A percentile compares a stretch with the other conserved stretches of the same genome.
Evolutionary conservation across 2,888 invertebrate genomes (phyloP).

Genomic region (Cerceris ruficornis): DNA sequence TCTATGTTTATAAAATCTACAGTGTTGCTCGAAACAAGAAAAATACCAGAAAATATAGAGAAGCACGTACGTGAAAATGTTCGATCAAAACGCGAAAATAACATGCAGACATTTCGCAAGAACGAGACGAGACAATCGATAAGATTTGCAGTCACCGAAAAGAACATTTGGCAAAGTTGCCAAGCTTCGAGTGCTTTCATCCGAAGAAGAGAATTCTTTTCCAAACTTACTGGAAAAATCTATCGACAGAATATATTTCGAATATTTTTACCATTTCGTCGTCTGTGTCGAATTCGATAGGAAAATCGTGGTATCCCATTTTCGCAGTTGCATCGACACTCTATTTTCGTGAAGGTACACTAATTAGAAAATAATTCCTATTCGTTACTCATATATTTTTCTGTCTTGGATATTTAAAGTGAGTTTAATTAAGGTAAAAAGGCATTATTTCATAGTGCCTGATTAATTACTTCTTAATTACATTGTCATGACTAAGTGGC

Average conservation of each 20-base stretch:
- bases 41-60: background rate
- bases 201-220: slow-evolving; percentile 35
- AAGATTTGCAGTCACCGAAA: slow-evolving; percentile 44
- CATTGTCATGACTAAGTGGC: too few relatives aligned
- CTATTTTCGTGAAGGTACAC: too few relatives aligned
- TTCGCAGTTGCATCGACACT: background rate
- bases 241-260: slow-evolving; percentile 44
- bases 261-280: slow-evolving; percentile 42
- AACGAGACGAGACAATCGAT: slow-evolving; percentile 41
- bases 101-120: slow-evolving; percentile 8
- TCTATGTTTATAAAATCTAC: background rate
- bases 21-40: background rate
- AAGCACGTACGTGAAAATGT: background rate
- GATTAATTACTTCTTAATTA: too few relatives aligned
- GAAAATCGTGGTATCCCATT: slow-evolving; percentile 16
- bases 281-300: slow-evolving; percentile 26
- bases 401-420: too few relatives aligned
- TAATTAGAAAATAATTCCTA: too few relatives aligned
- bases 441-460: too few relatives aligned
- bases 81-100: background rate
- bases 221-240: slow-evolving; percentile 41
- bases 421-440: too few relatives aligned
- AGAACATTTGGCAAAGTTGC: slow-evolving; percentile 53
- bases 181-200: slow-evolving; percentile 43
- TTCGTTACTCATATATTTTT: too few relatives aligned